Base-by-base conservation (phyloP, 64 coral and sea anemone genomes). In the Acropora yongei region DNA sequence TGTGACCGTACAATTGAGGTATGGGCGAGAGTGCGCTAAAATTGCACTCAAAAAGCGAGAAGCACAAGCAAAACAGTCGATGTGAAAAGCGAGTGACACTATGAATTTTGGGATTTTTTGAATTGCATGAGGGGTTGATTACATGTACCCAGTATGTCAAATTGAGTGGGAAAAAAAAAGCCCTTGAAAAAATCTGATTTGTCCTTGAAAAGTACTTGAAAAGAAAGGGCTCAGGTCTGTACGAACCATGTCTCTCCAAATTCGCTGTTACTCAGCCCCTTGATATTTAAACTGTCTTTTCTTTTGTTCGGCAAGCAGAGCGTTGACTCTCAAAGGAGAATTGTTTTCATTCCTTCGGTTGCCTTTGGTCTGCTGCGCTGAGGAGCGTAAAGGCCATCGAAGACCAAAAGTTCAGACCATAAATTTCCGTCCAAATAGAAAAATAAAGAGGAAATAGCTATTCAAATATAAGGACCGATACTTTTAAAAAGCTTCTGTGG, bases 301-400 rank as follows among this genome's bases (percentile, higher is more conserved):
- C 50, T 80, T 30, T 57, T 8, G 11, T 80, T 57, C 78, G 49
- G 57, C 4, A 57, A 50, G 49, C 20, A 8, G 41, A 80, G 57
- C 39, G 49, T 80, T 53, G 78, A 58, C 78, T 80, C 78, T 30
- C 78, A 18, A 63, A 81, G 79, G 7, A 81, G 1, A 81, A 81
- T 81, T 63, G 30, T 81, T 14, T 81, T 60, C 3, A 55, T 81
- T 63, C 40, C 30, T 44, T 81, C 55, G 1, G 79, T 81, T 58
- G 79, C 79, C 79, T 63, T 41, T 43, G 79, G 79, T 44, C 79
- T 9, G 8, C 77, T 19, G 49, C 49, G 77, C 17, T 79, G 77
- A 55, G 77, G 48, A 63, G 30, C 79, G 6, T 61, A 82, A 65
- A 82, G 20, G 79, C 79, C 79, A 82, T 82, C 40, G 55, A 82